A percentile compares a stretch with the other conserved stretches of the same genome.
phyloP scores from a whole-genome alignment of 1,140 invertebrate species.

The Wasmannia auropunctata region DNA sequence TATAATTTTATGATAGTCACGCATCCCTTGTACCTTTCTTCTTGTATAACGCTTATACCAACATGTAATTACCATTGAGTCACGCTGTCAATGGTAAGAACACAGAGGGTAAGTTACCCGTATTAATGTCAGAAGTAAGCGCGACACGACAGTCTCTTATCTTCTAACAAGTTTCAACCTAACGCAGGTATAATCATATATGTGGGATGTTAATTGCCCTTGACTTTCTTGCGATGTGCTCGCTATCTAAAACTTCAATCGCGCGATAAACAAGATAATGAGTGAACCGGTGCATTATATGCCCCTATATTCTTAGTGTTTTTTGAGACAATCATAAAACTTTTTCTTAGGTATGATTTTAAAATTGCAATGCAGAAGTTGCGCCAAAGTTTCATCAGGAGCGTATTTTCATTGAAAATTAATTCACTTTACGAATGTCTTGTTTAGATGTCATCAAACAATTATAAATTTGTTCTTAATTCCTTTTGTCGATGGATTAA shows the following conservation, averaged over 20 bases:
- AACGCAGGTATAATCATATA: slow-evolving; percentile 36
- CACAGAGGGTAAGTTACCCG: slow-evolving; percentile 4
- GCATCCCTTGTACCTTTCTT: not conserved
- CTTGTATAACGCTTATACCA: not conserved
- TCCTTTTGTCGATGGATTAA: not conserved
- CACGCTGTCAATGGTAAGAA: slow-evolving; percentile 24
- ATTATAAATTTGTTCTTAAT: not conserved
- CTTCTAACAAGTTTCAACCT: slow-evolving; percentile 26
- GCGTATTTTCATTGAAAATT: not conserved
- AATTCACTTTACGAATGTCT: not conserved
- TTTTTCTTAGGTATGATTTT: not conserved
- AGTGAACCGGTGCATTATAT: not conserved
- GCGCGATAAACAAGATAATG: not conserved
- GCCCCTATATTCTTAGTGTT: not conserved
- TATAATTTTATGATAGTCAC: not conserved
- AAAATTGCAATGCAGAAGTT: not conserved
- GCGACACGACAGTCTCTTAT: slow-evolving; percentile 5
- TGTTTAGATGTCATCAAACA: not conserved
- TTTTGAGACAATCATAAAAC: not conserved
- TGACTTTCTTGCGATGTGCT: not conserved
- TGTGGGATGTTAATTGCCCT: slow-evolving; percentile 30
- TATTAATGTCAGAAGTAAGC: slow-evolving; percentile 23
- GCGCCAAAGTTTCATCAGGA: not conserved
- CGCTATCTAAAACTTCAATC: not conserved
- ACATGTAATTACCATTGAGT: slow-evolving; percentile 31